Conservation (phyloP, 1,140 invertebrate genomes). For the Neodiprion pinetum region DNA sequence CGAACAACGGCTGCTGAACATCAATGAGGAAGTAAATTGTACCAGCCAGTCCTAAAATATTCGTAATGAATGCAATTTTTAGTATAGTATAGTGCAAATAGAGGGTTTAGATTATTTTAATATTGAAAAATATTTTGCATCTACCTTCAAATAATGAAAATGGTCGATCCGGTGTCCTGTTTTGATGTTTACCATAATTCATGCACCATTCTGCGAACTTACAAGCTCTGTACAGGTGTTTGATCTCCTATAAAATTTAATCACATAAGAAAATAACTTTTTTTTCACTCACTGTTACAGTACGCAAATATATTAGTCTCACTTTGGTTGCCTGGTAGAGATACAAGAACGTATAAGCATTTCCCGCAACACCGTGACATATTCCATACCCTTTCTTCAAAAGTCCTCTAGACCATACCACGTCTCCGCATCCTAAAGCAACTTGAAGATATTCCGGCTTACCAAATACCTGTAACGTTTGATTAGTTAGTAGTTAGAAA, state of each 20-base stretch:
- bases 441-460: conserved; percentile 78
- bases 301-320: conserved; percentile 26
- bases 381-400: conserved; percentile 89
- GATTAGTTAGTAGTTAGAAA: background rate
- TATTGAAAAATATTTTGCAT: conserved; percentile 17
- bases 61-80: conserved; percentile 6
- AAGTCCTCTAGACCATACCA: conserved; percentile 87
- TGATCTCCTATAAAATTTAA: conserved; percentile 63
- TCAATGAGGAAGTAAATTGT: conserved; percentile 76
- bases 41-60: conserved; percentile 65
- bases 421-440: conserved; percentile 76
- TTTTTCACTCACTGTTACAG: background rate
- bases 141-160: conserved; percentile 88
- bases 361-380: conserved; percentile 92
- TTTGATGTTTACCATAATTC: conserved; percentile 73
- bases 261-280: conserved; percentile 15
- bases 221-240: conserved; percentile 78
- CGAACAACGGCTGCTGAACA: conserved; percentile 64
- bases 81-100: conserved; percentile 1
- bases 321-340: conserved; percentile 84
- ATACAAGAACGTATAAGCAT: conserved; percentile 86
- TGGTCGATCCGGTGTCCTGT: conserved; percentile 76
- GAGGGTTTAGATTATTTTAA: background rate
- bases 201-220: conserved; percentile 88
- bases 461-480: conserved; percentile 68